Evolutionary conservation across 2,113 vertebrate genomes (phyloP).

Genomic region (Hyaena hyaena): DNA sequence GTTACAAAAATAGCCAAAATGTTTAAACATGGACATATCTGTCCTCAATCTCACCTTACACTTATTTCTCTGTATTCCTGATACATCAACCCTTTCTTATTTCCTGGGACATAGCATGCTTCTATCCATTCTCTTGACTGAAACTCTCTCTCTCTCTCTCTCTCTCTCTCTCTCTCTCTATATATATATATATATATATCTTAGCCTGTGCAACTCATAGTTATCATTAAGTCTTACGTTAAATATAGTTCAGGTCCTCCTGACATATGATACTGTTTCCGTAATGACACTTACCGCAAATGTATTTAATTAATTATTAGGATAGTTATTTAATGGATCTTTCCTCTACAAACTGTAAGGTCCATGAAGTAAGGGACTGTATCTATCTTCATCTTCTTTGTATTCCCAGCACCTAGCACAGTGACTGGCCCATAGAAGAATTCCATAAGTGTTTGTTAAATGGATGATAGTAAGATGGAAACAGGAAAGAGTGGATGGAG

Average conservation of each 20-base stretch:
- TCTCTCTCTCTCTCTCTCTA: no score
- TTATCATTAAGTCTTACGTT: background rate
- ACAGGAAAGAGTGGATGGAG: background rate
- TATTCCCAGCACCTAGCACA: background rate
- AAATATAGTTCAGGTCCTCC: background rate
- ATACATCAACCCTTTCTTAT: background rate
- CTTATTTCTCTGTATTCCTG: background rate
- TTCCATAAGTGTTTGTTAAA: background rate
- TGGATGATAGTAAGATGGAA: background rate
- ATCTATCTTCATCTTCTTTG: background rate
- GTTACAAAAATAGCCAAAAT: slow-evolving; percentile 29
- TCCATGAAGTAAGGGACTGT: background rate
- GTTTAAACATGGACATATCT: background rate
- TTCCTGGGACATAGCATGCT: background rate
- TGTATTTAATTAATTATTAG: slow-evolving; percentile 10
- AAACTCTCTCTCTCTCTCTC: background rate
- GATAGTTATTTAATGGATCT: background rate
- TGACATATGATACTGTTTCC: background rate
- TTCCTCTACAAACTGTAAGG: background rate
- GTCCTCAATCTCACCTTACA: background rate
- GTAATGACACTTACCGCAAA: background rate
- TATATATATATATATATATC: no score
- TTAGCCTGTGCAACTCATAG: background rate
- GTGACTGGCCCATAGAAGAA: background rate
- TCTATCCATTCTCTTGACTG: background rate